Evolutionary conservation across 2,797 vertebrate species (phyloP).

Genomic region (Karalla daura): DNA sequence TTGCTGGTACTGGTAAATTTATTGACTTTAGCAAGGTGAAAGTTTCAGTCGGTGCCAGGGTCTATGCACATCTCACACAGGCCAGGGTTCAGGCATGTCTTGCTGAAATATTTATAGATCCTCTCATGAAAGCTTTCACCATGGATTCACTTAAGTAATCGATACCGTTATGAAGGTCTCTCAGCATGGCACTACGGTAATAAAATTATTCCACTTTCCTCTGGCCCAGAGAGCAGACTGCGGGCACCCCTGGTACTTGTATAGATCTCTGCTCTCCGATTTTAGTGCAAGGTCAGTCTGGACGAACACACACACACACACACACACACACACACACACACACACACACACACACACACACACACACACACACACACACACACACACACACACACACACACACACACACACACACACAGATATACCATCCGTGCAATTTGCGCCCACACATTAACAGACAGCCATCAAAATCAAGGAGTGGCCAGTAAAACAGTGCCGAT

Average conservation of each 20-base stretch:
- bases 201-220: slow-evolving; percentile 55
- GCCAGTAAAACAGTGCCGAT: slow-evolving; percentile 29
- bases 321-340: slow-evolving; percentile 28
- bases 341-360: slow-evolving; percentile 33
- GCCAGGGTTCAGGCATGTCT: slow-evolving; percentile 17
- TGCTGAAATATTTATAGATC: slow-evolving; percentile 45
- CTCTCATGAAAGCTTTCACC: slow-evolving; percentile 32
- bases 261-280: slow-evolving; percentile 38
- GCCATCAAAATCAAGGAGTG: slow-evolving; percentile 35
- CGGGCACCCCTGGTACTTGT: slow-evolving; percentile 22
- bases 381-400: slow-evolving; percentile 24
- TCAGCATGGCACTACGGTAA: slow-evolving; percentile 37
- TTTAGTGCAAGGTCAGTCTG: slow-evolving; percentile 65
- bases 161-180: slow-evolving; percentile 65
- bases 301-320: slow-evolving; percentile 23
- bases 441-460: slow-evolving; percentile 15
- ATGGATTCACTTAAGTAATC: slow-evolving; percentile 64
- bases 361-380: slow-evolving; percentile 14
- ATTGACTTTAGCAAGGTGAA: slow-evolving; percentile 3
- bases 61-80: background rate
- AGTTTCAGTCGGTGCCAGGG: background rate
- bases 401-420: slow-evolving; percentile 29
- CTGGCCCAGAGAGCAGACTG: slow-evolving; percentile 27
- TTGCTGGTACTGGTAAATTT: background rate
- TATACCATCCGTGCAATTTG: slow-evolving; percentile 31